Base-by-base conservation (phyloP, 2,888 invertebrate species). In the Azorinus chamasolen region DNA sequence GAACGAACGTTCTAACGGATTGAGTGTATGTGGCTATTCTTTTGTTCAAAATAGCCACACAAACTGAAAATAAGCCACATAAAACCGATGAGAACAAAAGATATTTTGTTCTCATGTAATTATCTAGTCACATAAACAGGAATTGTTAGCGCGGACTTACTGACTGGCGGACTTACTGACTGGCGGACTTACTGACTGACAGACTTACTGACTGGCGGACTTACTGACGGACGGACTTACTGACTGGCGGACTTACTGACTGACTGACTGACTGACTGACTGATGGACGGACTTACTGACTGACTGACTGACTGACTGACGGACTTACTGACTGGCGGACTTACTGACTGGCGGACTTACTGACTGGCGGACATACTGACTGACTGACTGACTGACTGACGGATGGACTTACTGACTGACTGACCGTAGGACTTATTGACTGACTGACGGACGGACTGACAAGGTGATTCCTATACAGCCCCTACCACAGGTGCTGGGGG, bases 221-320 rank as follows among this genome's bases (percentile, higher is more conserved):
- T 48, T 16, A 8, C 48, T 48, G 10, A 48, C 48, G 14, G 48
- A 8, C 48, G 14, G 10, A 48, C 48, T 48, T 16, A 8, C 48
- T 48, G 10, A 48, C 48, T 48, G 48, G 18, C 48, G 14, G 48
- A 48, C 48, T 48, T 16, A 8, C 48, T 48, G 10, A 48, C 48
- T 48, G 48, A 48, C 48, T 48, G 48, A 48, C 48, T 48, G 48
- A 48, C 48, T 48, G 48, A 48, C 48, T 48, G 48, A 48, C 48
- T 48, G 48, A 48, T 20, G 14, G 48, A 48, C 48, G 14, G 48
- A 48, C 48, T 48, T 16, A 48, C 48, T 48, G 48, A 48, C 48
- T 48, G 48, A 48, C 48, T 48, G 48, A 48, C 48, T 48, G 48
- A 48, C 48, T 48, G 48, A 48, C 48, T 48, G 48, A 48, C 48